These are phyloP conservation scores for Felis catus DNA, from an alignment of 2,113 vertebrate genomes.

Conservation along the genomic window DNA sequence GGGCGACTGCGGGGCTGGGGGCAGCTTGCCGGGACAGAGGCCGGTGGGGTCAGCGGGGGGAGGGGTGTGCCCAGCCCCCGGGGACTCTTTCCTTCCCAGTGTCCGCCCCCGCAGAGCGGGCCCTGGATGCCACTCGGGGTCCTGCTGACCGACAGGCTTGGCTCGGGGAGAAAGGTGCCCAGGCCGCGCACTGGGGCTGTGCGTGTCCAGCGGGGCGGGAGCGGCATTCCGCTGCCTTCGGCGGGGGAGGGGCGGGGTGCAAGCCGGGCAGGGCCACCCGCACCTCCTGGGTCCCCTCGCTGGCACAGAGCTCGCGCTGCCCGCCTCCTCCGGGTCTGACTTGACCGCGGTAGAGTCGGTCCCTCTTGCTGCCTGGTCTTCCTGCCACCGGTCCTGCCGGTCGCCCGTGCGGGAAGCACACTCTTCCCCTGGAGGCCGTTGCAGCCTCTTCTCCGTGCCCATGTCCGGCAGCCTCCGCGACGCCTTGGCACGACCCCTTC, in stretches of 20 bases:
- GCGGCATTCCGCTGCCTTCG: neutral
- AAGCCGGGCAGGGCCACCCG: neutral
- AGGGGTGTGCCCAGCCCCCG: neutral
- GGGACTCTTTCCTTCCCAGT: neutral
- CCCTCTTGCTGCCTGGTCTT: neutral
- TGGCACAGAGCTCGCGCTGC: neutral
- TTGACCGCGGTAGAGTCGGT: neutral
- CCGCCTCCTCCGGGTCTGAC: neutral
- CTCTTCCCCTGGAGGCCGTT: fast-evolving
- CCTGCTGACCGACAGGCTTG: neutral
- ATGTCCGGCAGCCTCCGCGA: neutral
- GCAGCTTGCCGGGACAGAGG: neutral
- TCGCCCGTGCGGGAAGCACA: fast-evolving
- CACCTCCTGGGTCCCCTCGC: neutral
- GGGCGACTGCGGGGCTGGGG: conserved; percentile 47
- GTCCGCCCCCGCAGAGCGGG: fast-evolving
- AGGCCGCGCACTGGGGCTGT: fast-evolving
- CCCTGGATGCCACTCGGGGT: fast-evolving
- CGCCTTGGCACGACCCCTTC: neutral
- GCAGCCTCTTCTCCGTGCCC: neutral
- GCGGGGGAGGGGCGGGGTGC: neutral
- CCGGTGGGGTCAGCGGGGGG: fast-evolving
- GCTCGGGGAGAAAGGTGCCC: fast-evolving
- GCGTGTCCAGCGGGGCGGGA: fast-evolving
- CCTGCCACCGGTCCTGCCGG: fast-evolving